Percentiles rank a stretch among this genome's conserved stretches.
phyloP scores from a whole-genome alignment of 2,797 vertebrate genomes.

The Aplochiton taeniatus region DNA sequence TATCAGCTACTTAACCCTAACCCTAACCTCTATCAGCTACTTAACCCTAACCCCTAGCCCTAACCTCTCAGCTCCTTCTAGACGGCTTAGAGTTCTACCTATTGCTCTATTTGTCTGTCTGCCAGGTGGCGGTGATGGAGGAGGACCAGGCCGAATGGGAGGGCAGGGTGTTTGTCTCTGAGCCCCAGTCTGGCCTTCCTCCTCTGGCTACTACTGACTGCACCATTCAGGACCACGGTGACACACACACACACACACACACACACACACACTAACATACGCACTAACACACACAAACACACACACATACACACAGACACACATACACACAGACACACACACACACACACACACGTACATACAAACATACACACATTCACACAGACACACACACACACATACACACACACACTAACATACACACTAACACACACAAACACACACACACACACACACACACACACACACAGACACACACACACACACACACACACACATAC shows the following conservation, averaged over 20 bases:
- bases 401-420: slow-evolving; percentile 11
- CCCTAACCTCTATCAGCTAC: not conserved
- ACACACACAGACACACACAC: not conserved
- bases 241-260: slow-evolving; percentile 9
- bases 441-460: not conserved
- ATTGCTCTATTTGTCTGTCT: slow-evolving; percentile 1
- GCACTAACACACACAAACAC: not conserved
- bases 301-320: not conserved
- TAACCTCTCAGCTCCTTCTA: slow-evolving; percentile 2
- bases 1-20: not conserved
- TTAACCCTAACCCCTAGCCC: too few relatives aligned
- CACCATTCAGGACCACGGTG: slow-evolving; percentile 73
- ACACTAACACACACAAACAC: not conserved
- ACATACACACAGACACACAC: not conserved
- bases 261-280: slow-evolving; percentile 11
- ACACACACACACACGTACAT: not conserved
- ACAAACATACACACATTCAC: not conserved
- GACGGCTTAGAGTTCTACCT: not conserved
- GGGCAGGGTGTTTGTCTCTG: slow-evolving; percentile 72
- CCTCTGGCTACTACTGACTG: slow-evolving; percentile 77
- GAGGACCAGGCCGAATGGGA: slow-evolving; percentile 75
- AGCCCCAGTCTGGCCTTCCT: slow-evolving; percentile 68
- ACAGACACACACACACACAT: slow-evolving; percentile 8
- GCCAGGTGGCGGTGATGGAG: slow-evolving; percentile 75
- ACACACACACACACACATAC: not conserved